These are phyloP conservation scores for Pasiphila rectangulata DNA, from an alignment of 2,888 invertebrate genomes.

Conservation along the genomic window DNA sequence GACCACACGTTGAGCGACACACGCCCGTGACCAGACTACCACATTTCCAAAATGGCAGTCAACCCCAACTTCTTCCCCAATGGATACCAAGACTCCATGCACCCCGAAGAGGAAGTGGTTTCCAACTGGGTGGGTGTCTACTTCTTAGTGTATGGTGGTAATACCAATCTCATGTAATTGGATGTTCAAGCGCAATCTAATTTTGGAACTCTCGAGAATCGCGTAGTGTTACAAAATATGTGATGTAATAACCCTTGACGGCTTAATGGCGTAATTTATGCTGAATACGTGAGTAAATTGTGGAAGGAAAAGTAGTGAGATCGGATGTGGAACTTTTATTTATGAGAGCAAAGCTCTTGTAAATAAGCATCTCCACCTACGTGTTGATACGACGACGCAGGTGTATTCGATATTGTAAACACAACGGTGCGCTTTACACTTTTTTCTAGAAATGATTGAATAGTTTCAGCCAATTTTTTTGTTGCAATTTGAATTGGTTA, in stretches of 20 bases:
- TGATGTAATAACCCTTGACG: slow-evolving; percentile 62
- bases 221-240: slow-evolving; percentile 69
- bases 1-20: slow-evolving; percentile 66
- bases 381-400: slow-evolving; percentile 24
- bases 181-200: slow-evolving; percentile 53
- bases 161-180: slow-evolving; percentile 27
- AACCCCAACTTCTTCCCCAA: slow-evolving; percentile 78
- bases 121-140: slow-evolving; percentile 81
- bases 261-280: slow-evolving; percentile 49
- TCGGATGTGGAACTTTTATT: slow-evolving; percentile 14
- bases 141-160: slow-evolving; percentile 31
- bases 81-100: slow-evolving; percentile 77
- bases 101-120: slow-evolving; percentile 81
- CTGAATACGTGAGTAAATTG: slow-evolving; percentile 44
- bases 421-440: slow-evolving; percentile 13
- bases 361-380: neutral
- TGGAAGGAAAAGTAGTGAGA: slow-evolving; percentile 29
- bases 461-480: neutral
- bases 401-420: slow-evolving; percentile 23
- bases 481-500: neutral
- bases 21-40: slow-evolving; percentile 59
- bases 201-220: slow-evolving; percentile 62
- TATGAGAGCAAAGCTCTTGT: slow-evolving; percentile 16
- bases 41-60: slow-evolving; percentile 56
- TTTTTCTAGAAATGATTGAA: slow-evolving; percentile 1